These are phyloP conservation scores for Thamnophis elegans DNA, from an alignment of 2,797 vertebrate genomes.

Conservation along the genomic window DNA sequence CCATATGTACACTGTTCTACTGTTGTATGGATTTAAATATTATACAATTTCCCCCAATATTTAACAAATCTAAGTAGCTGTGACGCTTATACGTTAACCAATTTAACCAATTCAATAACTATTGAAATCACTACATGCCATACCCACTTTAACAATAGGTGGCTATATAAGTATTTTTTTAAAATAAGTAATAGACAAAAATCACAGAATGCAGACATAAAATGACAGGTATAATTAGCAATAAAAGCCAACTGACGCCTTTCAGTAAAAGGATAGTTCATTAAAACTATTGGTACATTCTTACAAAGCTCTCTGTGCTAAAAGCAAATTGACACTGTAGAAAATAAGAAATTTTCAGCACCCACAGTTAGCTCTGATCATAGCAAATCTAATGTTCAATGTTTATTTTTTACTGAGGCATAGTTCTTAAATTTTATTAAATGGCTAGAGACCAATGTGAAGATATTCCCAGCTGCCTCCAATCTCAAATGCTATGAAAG, in stretches of 20 bases:
- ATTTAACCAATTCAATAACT: neutral
- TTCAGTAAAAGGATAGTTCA: neutral
- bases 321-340: neutral
- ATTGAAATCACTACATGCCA: neutral
- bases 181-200: neutral
- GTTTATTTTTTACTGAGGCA: neutral
- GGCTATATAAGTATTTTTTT: neutral
- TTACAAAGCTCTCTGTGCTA: neutral
- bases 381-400: neutral
- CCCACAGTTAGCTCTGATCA: neutral
- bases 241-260: neutral
- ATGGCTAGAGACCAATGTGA: neutral
- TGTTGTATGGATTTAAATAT: neutral
- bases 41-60: neutral
- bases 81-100: neutral
- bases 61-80: neutral
- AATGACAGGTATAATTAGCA: neutral
- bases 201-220: neutral
- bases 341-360: neutral
- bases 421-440: neutral
- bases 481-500: neutral
- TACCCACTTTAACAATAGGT: neutral
- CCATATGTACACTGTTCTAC: neutral
- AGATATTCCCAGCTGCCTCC: neutral
- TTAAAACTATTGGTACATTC: neutral